These are phyloP conservation scores for Zalophus californianus DNA, from an alignment of 2,797 vertebrate genomes.

Conservation along the genomic window DNA sequence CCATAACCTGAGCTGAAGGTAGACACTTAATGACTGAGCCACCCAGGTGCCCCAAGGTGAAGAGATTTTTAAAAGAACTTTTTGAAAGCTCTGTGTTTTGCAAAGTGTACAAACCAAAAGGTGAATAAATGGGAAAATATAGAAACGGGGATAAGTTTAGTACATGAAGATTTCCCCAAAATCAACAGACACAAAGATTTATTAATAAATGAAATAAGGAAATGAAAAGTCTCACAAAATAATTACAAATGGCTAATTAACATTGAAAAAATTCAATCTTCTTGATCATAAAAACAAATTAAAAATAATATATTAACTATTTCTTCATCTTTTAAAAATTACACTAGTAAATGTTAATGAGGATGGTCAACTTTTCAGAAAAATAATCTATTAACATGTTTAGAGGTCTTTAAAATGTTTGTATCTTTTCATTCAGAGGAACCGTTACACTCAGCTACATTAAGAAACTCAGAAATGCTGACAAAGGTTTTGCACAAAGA, in stretches of 20 bases:
- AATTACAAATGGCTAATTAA: slow-evolving; percentile 43
- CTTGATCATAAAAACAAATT: neutral
- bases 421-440: neutral
- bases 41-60: neutral
- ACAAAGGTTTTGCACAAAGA: neutral
- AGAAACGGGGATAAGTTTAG: neutral
- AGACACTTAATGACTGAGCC: too few species aligned
- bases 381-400: neutral
- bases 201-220: neutral
- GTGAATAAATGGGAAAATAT: slow-evolving; percentile 22
- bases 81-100: slow-evolving; percentile 16
- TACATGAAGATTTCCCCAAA: neutral
- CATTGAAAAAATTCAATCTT: slow-evolving; percentile 46
- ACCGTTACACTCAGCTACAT: neutral
- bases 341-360: slow-evolving; percentile 45
- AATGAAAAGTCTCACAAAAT: slow-evolving; percentile 48
- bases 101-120: slow-evolving; percentile 40
- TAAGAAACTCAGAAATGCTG: neutral
- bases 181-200: neutral
- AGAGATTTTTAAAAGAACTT: neutral
- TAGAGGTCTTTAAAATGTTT: slow-evolving; percentile 44
- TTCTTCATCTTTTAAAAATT: slow-evolving; percentile 50
- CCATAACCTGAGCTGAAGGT: too few species aligned
- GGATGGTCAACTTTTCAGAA: neutral
- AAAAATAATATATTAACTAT: neutral